A percentile compares a stretch with the other conserved stretches of the same genome.
Conservation (phyloP, 2,113 vertebrate species). For the Indicator maculatus region DNA sequence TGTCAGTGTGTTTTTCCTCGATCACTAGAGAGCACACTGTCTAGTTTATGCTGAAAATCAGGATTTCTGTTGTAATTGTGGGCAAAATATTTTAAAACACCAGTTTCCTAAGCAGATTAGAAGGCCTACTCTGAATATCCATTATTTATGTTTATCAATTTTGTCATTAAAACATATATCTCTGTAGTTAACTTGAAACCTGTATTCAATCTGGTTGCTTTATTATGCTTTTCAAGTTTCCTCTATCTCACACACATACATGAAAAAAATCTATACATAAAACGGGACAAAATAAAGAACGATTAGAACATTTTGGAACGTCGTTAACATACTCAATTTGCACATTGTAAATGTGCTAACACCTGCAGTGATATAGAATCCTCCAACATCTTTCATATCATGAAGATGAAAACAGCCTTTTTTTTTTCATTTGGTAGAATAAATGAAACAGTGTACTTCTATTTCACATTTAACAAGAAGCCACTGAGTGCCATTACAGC, state of each 20-base stretch:
- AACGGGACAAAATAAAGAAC: not conserved
- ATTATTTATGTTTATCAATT: not conserved
- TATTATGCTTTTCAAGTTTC: not conserved
- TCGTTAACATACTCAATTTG: not conserved
- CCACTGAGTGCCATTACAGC: not conserved
- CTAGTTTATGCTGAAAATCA: not conserved
- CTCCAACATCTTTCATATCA: not conserved
- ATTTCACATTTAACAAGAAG: not conserved
- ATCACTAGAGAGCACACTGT: not conserved
- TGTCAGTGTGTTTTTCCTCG: not conserved
- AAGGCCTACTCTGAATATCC: not conserved
- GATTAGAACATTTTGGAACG: not conserved
- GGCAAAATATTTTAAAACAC: not conserved
- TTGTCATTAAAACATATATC: conserved; percentile 11
- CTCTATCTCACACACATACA: not conserved
- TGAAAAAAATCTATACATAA: conserved; percentile 1
- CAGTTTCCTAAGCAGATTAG: not conserved
- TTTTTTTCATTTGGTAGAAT: not conserved
- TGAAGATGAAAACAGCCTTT: not conserved
- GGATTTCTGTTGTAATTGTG: not conserved
- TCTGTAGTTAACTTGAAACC: not conserved
- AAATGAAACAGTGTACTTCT: not conserved
- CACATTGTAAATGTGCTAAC: not conserved
- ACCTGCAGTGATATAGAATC: conserved; percentile 18
- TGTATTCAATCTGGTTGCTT: not conserved